phyloP scores from a whole-genome alignment of 1,140 invertebrate species.

The Chironomus striatipennis region DNA sequence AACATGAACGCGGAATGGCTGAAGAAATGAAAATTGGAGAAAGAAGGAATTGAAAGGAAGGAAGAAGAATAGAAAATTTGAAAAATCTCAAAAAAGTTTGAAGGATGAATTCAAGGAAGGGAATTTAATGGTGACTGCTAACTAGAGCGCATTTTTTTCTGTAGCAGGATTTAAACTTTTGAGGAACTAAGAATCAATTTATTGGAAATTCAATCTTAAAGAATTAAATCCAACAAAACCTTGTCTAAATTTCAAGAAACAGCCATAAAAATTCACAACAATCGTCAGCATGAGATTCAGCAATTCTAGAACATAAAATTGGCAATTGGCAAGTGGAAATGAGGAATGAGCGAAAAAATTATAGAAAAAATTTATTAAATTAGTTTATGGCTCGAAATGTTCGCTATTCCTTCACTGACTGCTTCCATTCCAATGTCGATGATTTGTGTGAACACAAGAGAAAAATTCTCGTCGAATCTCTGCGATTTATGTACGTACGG shows the following conservation, averaged over 20 bases:
- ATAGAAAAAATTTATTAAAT: conserved; percentile 19
- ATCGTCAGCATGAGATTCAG: background rate
- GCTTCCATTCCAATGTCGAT: background rate
- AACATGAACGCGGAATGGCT: background rate
- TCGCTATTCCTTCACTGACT: background rate
- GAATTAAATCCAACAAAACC: background rate
- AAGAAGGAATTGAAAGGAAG: no score
- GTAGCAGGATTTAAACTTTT: background rate
- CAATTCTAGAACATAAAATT: background rate
- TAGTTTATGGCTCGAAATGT: conserved; percentile 15
- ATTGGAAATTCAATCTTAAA: background rate
- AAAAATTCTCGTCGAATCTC: background rate
- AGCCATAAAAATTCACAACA: background rate
- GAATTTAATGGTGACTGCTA: no score
- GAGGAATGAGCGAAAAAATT: background rate
- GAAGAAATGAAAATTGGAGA: no score
- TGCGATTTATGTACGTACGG: background rate
- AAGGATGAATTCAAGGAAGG: no score
- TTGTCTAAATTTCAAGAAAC: background rate
- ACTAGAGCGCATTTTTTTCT: background rate
- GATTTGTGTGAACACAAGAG: background rate
- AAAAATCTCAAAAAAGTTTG: no score
- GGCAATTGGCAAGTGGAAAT: background rate
- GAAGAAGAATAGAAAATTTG: no score
- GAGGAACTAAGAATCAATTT: background rate